Evolutionary conservation across 2,888 invertebrate species (phyloP), one percentile per base, ranked within the genome.

Genomic region (Mimas tiliae): DNA sequence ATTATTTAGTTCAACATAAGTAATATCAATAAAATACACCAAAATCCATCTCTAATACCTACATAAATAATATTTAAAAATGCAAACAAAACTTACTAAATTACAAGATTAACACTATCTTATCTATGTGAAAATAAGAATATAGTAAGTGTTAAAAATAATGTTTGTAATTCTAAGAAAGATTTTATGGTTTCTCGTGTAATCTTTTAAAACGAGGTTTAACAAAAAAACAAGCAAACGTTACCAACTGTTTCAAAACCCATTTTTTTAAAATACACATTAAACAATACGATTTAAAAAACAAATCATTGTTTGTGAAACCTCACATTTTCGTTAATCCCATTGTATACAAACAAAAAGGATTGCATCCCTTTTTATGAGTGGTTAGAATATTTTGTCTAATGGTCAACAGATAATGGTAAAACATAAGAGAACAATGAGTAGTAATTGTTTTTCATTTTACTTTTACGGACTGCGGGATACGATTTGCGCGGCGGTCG

Each of bases 371-470:
- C 34, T 11, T 42, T 55, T 53, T 53, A 65, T 65, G 48, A 63
- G 27, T n/a, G 42, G 63, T 65, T 67, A 67, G 55, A 68, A 70
- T 65, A 65, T 63, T 65, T 68, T 66, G 70, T 69, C 64, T 70
- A 77, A 78, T 74, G 72, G 73, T 72, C 74, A 69, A 66, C 69
- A 81, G 77, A 78, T 80, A 79, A 81, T 77, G 73, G 75, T 80
- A 50, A 83, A 84, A 85, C 83, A 84, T 82, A 79, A 70, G 73
- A 67, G 74, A 72, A 85, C 82, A 86, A 86, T 82, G 76, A 78
- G 72, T 73, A 81, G 81, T 81, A 80, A 84, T 83, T 78, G 77
- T 80, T 82, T 82, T 67, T 70, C 71, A 72, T 75, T 27, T 71
- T 75, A 73, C 76, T 71, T 81, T 81, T 81, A 80, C 70, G 70